Evolutionary conservation across 2,113 vertebrate species (phyloP), one percentile per base, ranked within the genome.

Genomic region (Pseudorhombus dupliciocellatus): DNA sequence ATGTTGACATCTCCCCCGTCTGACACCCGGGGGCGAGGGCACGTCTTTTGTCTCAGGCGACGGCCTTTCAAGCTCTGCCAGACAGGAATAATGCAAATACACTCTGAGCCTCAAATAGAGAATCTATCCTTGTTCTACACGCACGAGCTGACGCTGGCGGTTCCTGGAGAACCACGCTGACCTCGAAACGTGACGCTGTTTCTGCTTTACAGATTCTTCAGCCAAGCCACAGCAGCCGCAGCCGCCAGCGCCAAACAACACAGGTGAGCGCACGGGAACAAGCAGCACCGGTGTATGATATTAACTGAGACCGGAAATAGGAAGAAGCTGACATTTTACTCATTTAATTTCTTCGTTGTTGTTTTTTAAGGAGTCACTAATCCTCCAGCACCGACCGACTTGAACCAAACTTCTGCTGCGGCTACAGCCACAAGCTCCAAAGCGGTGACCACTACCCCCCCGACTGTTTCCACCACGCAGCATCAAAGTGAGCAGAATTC

Each of bases 61-160:
- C 15, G 7, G 54, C n/a, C 80, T 89, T 89, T 84, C 44, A 88
- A 84, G 69, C 24, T 0, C 2, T 66, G 76, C 84, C 87, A 86
- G 75, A 77, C 60, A 55, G 67, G 70, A 84, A 76, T 18, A 7
- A 58, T n/a, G 7, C 21, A 70, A 71, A 80, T 12, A 21, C 55
- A 12, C 46, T n/a, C 2, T 70, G 53, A 44, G 37, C 48, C 48
- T 26, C 70, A 83, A 80, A 67, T 75, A 74, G 69, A 68, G 37
- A 22, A 25, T 62, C 63, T 53, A 63, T 73, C 62, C 9, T 44
- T 62, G 53, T 66, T 56, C 62, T 34, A 22, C 28, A 14, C 16
- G 44, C 51, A 73, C 16, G 58, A 40, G 83, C 18, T n/a, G 20
- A 58, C 34, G 20, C 55, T 57, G 24, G 11, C 42, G 53, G 5